Percentiles rank a stretch among this genome's conserved stretches.
phyloP scores from a whole-genome alignment of 2,113 vertebrate genomes.

The Pollimyrus isidori region DNA sequence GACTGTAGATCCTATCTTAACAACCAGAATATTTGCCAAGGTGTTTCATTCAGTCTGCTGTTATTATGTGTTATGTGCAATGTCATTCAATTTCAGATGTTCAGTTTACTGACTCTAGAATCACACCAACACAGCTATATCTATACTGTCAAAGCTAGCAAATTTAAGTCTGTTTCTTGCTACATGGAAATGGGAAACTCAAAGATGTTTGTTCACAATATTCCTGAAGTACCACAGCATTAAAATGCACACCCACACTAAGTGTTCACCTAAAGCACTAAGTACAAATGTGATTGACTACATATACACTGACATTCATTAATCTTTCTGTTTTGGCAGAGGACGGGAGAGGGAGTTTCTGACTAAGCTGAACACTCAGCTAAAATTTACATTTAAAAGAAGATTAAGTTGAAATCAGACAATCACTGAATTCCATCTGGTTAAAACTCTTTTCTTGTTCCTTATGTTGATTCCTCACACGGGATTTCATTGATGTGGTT shows the following conservation, averaged over 20 bases:
- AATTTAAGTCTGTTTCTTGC: neutral
- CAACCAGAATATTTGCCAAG: neutral
- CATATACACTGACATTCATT: neutral
- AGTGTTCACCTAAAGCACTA: neutral
- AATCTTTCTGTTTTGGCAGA: neutral
- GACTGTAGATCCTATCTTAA: neutral
- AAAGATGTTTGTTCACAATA: neutral
- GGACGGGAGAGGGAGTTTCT: neutral
- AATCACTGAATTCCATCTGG: neutral
- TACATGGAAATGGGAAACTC: neutral
- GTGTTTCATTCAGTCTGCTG: neutral
- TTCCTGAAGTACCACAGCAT: neutral
- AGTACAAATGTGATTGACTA: neutral
- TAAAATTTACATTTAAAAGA: neutral
- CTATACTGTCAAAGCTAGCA: neutral
- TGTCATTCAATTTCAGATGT: neutral
- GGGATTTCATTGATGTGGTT: neutral
- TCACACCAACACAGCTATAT: neutral
- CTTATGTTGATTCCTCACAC: neutral
- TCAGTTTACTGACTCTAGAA: neutral
- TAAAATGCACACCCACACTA: slow-evolving; percentile 5
- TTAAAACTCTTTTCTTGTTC: neutral
- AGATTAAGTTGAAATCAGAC: neutral
- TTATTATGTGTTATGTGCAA: neutral
- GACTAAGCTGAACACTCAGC: neutral